These are phyloP conservation scores for Coturnix japonica DNA, from an alignment of 2,113 vertebrate genomes.

Conservation along the genomic window DNA sequence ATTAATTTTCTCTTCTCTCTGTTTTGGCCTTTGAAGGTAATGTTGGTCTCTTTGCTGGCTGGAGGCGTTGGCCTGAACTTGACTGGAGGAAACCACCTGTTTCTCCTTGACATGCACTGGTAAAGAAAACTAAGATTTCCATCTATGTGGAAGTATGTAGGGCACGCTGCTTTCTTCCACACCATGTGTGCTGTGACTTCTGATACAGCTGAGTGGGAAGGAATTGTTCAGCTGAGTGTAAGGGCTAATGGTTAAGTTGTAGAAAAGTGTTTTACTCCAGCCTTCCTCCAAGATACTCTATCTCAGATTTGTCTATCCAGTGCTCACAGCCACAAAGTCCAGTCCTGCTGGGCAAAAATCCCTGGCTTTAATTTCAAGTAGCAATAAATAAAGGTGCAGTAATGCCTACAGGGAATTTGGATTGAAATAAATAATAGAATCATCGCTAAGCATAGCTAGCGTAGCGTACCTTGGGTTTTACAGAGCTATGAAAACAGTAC, in stretches of 20 bases:
- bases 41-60: conserved; percentile 93
- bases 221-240: not conserved
- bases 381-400: not conserved
- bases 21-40: conserved; percentile 81
- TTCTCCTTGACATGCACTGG: conserved; percentile 99
- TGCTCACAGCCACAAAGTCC: not conserved
- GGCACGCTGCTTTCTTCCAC: not conserved
- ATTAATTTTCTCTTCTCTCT: not conserved
- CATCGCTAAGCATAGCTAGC: not conserved
- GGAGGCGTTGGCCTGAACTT: conserved; percentile 94
- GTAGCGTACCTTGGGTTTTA: not conserved
- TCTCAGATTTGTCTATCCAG: not conserved
- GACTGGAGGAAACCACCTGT: conserved; percentile 94
- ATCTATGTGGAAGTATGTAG: not conserved
- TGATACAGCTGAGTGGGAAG: not conserved
- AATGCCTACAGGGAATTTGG: not conserved
- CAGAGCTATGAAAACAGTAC: not conserved
- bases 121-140: conserved; percentile 68
- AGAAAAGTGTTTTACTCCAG: not conserved
- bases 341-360: not conserved
- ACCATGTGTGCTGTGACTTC: not conserved
- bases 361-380: not conserved
- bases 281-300: not conserved
- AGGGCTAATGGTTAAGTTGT: not conserved
- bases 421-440: not conserved